Base-by-base conservation (phyloP, 2,797 vertebrate species). In the Monodelphis domestica region DNA sequence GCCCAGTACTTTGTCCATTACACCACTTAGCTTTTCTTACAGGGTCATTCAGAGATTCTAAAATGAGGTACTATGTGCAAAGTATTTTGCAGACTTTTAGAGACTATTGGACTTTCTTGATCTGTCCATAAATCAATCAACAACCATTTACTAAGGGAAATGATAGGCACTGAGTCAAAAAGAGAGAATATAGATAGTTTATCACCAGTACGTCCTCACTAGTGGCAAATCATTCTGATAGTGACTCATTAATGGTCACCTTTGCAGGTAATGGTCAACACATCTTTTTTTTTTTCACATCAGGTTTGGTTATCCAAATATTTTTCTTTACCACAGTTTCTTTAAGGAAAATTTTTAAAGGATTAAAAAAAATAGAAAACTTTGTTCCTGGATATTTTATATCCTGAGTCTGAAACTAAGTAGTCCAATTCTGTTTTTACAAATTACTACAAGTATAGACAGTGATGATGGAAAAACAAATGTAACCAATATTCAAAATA, bases 291-390 rank as follows among this genome's bases (percentile, higher is more conserved):
- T 0, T 24, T 33, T 12, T 5, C 63, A 54, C 7, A 45, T 54
- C n/a, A 24, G n/a, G 7, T n/a, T 9, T 45, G 63, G 63, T 78
- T 78, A 53, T 30, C 59, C 12, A 45, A 4, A 88, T 45, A 78
- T 87, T 91, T 63, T 84, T 1, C 90, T 55, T 53, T 52, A 30
- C 6, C 9, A 51, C 24, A 57, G 91, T 87, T 90, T 59, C 89
- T 78, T 91, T 87, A 57, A 91, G 26, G 91, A 45, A 78, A 90
- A 94, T 70, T 26, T 2, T 51, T 84, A 50, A 94, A 54, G 4
- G 51, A 54, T 30, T 70, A 56, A 56, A 28, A 70, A 70, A 70
- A n/a, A 70, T 38, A 15, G 17, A 70, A 21, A 38, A 38, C 1
- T 15, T 70, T 21, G n/a, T 21, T 38, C 15, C n/a, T 70, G 4